Base-by-base conservation (phyloP, 2,888 invertebrate species). In the Athalia cordata region DNA sequence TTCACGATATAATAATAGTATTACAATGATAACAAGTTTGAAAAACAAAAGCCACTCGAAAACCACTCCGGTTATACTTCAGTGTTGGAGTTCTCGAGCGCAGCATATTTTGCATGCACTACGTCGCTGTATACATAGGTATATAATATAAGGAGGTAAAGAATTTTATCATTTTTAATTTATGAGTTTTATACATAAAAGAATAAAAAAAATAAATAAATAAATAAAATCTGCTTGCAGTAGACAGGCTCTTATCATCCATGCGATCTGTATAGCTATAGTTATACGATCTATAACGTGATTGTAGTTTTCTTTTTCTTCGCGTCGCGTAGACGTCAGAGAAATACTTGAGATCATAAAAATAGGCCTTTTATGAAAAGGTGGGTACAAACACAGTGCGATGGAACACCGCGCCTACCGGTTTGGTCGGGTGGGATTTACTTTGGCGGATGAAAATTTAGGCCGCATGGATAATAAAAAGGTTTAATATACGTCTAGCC, bases 301-400 rank as follows among this genome's bases (percentile, higher is more conserved):
- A 29, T 29, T 2, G 29, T 29, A 29, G 0, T 29, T 29, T 29
- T 29, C 29, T 29, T 29, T 29, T 59, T n/a, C 59, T 5, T 59
- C 3, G 13, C 59, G 29, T 7, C 9, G 43, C 11, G 11, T 57
- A 72, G 72, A 59, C 72, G 49, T 72, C 45, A 59, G 47, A 59
- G 72, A 72, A 72, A 72, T 72, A 72, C 72, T 72, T 59, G 15
- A 47, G 5, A 50, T 47, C 59, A 49, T 72, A 72, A 72, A 62
- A 72, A 72, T 57, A 72, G 72, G 59, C 59, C 59, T 72, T 29
- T 72, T 59, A 72, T 72, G 72, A 72, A 72, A 72, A 43, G 59
- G 29, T 29, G 29, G 29, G 29, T 29, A 29, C 29, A 29, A 29
- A 29, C 29, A 29, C 29, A 29, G 29, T 29, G 29, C 29, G 29